phyloP scores from a whole-genome alignment of 2,888 invertebrate genomes.

The Phlogophora meticulosa region DNA sequence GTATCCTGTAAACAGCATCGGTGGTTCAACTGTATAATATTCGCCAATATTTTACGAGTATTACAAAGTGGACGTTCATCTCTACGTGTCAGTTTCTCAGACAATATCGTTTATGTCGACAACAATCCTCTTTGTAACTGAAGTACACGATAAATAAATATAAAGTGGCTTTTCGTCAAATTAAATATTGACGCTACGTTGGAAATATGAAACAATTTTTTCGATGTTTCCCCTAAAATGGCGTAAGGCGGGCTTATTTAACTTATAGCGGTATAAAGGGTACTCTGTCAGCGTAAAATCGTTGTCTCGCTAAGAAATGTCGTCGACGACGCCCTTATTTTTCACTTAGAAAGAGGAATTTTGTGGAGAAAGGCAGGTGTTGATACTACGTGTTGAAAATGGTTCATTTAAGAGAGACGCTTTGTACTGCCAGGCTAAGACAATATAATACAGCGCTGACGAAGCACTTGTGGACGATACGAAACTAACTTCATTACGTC shows the following conservation, averaged over 20 bases:
- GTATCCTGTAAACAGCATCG: conserved; percentile 18
- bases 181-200: conserved; percentile 59
- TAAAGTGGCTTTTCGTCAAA: conserved; percentile 57
- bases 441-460: conserved; percentile 23
- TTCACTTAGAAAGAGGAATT: conserved; percentile 45
- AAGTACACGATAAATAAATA: conserved; percentile 62
- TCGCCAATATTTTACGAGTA: conserved; percentile 14
- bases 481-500: conserved; percentile 40
- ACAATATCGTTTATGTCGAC: conserved; percentile 61
- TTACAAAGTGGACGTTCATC: conserved; percentile 15
- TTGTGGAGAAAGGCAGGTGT: conserved; percentile 30
- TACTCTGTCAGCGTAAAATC: conserved; percentile 54
- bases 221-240: conserved; percentile 36
- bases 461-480: conserved; percentile 24
- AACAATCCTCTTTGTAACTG: conserved; percentile 45
- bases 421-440: conserved; percentile 24
- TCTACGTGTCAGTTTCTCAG: conserved; percentile 56
- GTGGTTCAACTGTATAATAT: conserved; percentile 3
- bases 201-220: conserved; percentile 50
- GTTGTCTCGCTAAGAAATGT: conserved; percentile 43
- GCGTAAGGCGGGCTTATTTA: conserved; percentile 46
- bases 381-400: conserved; percentile 14
- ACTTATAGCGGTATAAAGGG: conserved; percentile 41
- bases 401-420: conserved; percentile 22
- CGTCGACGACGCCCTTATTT: conserved; percentile 36